Evolutionary conservation across 2,113 vertebrate genomes (phyloP).

Genomic region (Poecilia latipinna): DNA sequence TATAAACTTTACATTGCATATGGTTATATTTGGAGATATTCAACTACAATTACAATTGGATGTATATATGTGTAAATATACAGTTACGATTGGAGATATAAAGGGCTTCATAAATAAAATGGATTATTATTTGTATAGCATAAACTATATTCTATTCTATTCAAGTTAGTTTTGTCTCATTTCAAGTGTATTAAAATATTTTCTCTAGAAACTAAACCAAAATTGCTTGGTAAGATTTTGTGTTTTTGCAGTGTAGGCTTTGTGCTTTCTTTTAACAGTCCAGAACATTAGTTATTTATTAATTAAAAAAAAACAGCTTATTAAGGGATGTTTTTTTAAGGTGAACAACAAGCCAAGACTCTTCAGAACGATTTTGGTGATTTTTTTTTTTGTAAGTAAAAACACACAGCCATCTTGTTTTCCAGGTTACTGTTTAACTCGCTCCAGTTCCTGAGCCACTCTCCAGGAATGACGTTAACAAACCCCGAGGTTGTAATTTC

Average conservation of each 20-base stretch:
- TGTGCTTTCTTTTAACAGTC: not conserved
- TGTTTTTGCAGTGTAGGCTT: no score
- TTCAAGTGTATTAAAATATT: no score
- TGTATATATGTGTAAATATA: no score
- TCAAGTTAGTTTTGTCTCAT: no score
- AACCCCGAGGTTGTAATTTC: slow-evolving; percentile 25
- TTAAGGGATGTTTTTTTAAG: not conserved
- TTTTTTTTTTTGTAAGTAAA: not conserved
- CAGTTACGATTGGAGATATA: no score
- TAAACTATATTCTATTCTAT: no score
- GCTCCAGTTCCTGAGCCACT: slow-evolving; percentile 3
- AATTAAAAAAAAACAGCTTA: not conserved
- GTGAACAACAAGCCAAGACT: not conserved
- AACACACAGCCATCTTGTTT: not conserved
- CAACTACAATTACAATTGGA: no score
- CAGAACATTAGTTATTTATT: not conserved
- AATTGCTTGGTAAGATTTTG: no score
- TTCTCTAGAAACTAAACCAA: not conserved
- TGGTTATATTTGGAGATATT: no score
- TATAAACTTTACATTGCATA: no score
- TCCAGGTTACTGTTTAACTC: slow-evolving; percentile 6
- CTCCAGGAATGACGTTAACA: slow-evolving; percentile 20
- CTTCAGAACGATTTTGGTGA: not conserved
- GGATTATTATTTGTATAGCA: no score
- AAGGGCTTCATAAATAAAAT: no score